These are phyloP conservation scores for Sycophila sp. DNA, from an alignment of 1,140 invertebrate species.

Conservation along the genomic window DNA sequence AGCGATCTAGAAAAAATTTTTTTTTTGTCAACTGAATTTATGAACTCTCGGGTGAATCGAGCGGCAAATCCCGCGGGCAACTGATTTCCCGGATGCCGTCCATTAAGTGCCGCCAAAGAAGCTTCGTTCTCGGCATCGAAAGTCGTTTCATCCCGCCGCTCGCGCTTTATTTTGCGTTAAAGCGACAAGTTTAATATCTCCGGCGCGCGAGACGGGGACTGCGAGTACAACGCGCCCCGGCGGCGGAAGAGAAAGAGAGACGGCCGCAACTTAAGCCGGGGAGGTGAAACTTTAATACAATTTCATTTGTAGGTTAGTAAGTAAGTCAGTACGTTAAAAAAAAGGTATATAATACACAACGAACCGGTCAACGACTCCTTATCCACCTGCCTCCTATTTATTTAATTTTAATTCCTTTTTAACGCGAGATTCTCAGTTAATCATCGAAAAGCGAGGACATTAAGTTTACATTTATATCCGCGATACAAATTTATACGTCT, in stretches of 20 bases:
- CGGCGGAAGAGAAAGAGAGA: constrained; percentile 14
- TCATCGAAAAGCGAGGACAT: no score
- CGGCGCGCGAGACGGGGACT: constrained; percentile 34
- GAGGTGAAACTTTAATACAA: constrained; percentile 62
- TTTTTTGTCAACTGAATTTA: constrained; percentile 30
- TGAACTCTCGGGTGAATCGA: not conserved
- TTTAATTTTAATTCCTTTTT: no score
- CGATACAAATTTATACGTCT: no score
- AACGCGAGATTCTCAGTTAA: no score
- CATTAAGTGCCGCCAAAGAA: constrained; percentile 28
- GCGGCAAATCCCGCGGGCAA: no score
- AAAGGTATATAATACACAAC: no score
- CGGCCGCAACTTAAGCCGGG: constrained; percentile 44
- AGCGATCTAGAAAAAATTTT: no score
- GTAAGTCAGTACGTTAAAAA: no score
- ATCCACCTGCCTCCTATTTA: no score
- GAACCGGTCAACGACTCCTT: no score
- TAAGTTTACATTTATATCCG: no score
- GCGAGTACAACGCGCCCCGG: not conserved
- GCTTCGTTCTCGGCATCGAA: constrained; percentile 35
- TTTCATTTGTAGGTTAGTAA: no score
- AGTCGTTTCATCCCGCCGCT: constrained; percentile 48
- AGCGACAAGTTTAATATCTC: constrained; percentile 62
- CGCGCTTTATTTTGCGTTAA: constrained; percentile 59
- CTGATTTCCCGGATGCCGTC: constrained; percentile 19